These are phyloP conservation scores for Heliconius melpomene DNA, from an alignment of 1,140 invertebrate genomes.

Conservation along the genomic window DNA sequence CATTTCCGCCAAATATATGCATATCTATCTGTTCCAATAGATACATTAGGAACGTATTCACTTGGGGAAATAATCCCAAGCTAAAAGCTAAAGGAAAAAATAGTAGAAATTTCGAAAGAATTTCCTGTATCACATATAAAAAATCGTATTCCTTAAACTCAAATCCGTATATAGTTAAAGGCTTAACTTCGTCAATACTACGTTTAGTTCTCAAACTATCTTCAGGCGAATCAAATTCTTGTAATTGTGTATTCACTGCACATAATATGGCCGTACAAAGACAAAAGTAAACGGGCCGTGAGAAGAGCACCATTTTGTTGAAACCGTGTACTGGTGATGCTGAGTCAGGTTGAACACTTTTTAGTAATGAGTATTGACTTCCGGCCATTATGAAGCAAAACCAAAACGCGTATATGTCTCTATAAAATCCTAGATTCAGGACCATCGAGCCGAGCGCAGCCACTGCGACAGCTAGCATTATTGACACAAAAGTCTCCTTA, in stretches of 20 bases:
- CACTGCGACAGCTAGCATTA: slow-evolving; percentile 92
- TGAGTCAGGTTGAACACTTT: slow-evolving; percentile 99
- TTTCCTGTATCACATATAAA: slow-evolving; percentile 86
- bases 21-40: slow-evolving; percentile 98
- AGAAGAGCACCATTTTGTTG: slow-evolving; percentile 97
- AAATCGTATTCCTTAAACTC: slow-evolving; percentile 86
- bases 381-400: slow-evolving; percentile 98
- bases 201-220: slow-evolving; percentile 50
- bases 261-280: slow-evolving; percentile 90
- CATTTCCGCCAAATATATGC: slow-evolving; percentile 98
- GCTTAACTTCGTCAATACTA: slow-evolving; percentile 57
- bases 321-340: slow-evolving; percentile 99
- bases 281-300: slow-evolving; percentile 97
- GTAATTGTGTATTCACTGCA: slow-evolving; percentile 83
- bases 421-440: slow-evolving; percentile 92
- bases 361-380: slow-evolving; percentile 98
- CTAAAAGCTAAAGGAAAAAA: slow-evolving; percentile 97
- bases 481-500: slow-evolving; percentile 91
- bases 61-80: slow-evolving; percentile 96
- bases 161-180: slow-evolving; percentile 88
- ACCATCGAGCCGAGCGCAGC: slow-evolving; percentile 92
- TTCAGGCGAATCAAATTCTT: slow-evolving; percentile 61
- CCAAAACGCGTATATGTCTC: slow-evolving; percentile 95
- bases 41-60: slow-evolving; percentile 98
- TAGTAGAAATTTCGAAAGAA: slow-evolving; percentile 90